phyloP scores from a whole-genome alignment of 2,113 vertebrate genomes.

The Cinclus mexicanus region DNA sequence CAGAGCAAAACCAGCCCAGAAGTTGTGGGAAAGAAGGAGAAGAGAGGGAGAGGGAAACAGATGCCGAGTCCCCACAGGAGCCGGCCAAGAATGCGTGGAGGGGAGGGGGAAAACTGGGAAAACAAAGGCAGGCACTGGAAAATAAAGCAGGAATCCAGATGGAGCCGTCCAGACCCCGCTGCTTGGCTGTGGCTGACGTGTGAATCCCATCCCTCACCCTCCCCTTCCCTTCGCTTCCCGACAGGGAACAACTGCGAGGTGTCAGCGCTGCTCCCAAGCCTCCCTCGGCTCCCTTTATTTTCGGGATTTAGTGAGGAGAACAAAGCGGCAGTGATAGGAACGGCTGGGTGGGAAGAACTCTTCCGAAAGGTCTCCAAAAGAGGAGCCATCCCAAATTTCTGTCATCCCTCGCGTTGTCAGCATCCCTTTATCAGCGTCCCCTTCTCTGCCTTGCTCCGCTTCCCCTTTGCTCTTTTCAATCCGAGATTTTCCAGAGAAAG shows the following conservation, averaged over 20 bases:
- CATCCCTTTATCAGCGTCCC: not conserved
- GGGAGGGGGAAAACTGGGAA: not conserved
- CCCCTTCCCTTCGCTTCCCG: not conserved
- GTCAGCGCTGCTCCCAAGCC: not conserved
- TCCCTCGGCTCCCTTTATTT: not conserved
- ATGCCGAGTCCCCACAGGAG: not conserved
- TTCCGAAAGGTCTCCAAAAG: not conserved
- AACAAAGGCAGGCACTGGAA: not conserved
- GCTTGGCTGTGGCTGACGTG: not conserved
- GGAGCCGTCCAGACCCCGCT: conserved; percentile 27
- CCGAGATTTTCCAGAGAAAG: not conserved
- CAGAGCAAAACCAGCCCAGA: not conserved
- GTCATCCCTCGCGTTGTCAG: rapidly evolving
- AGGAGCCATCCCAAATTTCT: not conserved
- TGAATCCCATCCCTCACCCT: not conserved
- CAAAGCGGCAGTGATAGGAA: not conserved
- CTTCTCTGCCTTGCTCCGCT: not conserved
- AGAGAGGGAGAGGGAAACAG: not conserved
- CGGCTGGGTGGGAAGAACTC: not conserved
- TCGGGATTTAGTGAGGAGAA: not conserved
- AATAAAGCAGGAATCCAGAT: conserved; percentile 52
- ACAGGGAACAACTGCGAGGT: not conserved
- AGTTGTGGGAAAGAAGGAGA: not conserved
- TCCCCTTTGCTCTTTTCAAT: conserved; percentile 20
- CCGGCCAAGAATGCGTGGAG: not conserved